Conservation (phyloP, 2,888 invertebrate species). For the Maniola hyperantus region DNA sequence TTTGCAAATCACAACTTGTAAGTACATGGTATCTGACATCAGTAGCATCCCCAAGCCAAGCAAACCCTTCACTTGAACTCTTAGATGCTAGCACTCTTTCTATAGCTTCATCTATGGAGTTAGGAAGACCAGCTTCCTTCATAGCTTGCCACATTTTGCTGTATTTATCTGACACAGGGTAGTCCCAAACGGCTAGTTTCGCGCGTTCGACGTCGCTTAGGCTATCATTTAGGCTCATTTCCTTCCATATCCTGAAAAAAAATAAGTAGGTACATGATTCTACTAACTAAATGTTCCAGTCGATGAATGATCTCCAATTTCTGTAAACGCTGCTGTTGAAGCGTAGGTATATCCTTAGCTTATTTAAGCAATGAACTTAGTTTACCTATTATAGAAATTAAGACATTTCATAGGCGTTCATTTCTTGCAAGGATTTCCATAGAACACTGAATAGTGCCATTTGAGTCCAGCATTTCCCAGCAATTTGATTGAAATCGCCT, state of each 20-base stretch:
- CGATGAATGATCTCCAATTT: no score
- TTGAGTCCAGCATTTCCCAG: no score
- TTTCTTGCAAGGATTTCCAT: no score
- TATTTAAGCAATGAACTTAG: no score
- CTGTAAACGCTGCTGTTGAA: no score
- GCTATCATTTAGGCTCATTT: slow-evolving; percentile 97
- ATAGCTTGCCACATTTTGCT: slow-evolving; percentile 99
- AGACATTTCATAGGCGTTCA: no score
- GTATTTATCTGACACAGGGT: slow-evolving; percentile 98
- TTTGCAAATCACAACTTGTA: slow-evolving; percentile 93
- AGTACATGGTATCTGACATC: slow-evolving; percentile 91
- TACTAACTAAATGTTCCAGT: no score
- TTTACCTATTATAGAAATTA: no score
- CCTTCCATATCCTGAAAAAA: slow-evolving; percentile 94
- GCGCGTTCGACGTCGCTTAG: slow-evolving; percentile 94
- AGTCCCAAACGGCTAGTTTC: slow-evolving; percentile 98
- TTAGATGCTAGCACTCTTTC: slow-evolving; percentile 84
- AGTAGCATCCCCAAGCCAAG: slow-evolving; percentile 96
- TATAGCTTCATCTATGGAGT: slow-evolving; percentile 90
- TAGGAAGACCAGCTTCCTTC: slow-evolving; percentile 91
- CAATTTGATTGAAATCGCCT: no score
- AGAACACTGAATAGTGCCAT: no score
- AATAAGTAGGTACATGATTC: no score
- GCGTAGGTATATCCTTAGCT: no score
- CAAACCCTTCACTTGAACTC: slow-evolving; percentile 92